These are phyloP conservation scores for Celastrina argiolus DNA, from an alignment of 2,888 invertebrate genomes.

Conservation along the genomic window DNA sequence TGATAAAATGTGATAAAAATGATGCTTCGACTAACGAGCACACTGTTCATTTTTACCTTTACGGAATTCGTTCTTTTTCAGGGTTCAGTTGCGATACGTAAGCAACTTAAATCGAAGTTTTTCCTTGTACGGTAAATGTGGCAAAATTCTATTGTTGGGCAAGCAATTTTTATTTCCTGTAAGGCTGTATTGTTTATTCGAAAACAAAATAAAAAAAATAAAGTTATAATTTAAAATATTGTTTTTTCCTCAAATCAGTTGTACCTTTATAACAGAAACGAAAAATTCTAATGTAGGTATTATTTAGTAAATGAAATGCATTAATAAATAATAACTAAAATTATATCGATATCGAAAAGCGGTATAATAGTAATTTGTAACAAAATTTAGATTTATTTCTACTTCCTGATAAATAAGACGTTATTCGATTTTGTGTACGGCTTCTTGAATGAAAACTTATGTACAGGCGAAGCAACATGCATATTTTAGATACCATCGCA, in stretches of 20 bases:
- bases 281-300: too few relatives aligned
- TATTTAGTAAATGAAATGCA: too few relatives aligned
- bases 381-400: too few relatives aligned
- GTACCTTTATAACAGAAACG: too few relatives aligned
- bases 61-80: not conserved
- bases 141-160: not conserved
- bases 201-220: too few relatives aligned
- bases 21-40: slow-evolving; percentile 15
- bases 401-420: not conserved
- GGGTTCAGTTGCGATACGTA: not conserved
- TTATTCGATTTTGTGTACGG: not conserved
- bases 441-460: not conserved
- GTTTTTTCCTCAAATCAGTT: too few relatives aligned
- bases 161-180: not conserved
- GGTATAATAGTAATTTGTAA: too few relatives aligned
- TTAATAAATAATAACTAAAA: too few relatives aligned
- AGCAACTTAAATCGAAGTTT: slow-evolving; percentile 4
- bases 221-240: too few relatives aligned
- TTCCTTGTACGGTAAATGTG: not conserved
- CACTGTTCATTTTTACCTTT: slow-evolving; percentile 14
- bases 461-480: not conserved
- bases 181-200: too few relatives aligned
- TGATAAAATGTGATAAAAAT: slow-evolving; percentile 13
- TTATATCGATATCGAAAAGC: too few relatives aligned
- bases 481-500: slow-evolving; percentile 1